Evolutionary conservation across 2,113 vertebrate genomes (phyloP).

Genomic region (Grus americana): DNA sequence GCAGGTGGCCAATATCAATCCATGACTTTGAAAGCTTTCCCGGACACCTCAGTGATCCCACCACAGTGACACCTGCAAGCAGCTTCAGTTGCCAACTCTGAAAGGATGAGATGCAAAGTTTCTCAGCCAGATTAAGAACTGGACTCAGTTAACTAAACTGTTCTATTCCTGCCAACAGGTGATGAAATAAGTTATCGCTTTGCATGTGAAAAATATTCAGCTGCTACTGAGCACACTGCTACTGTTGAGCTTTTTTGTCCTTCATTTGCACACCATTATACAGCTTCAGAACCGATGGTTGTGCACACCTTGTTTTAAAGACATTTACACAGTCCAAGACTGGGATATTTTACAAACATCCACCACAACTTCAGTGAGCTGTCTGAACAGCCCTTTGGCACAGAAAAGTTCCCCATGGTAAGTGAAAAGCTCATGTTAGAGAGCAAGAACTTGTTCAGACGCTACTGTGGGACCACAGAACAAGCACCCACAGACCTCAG

Average conservation of each 20-base stretch:
- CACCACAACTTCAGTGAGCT: not conserved
- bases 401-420: not conserved
- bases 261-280: not conserved
- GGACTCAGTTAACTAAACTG: not conserved
- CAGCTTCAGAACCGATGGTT: not conserved
- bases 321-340: not conserved
- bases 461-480: not conserved
- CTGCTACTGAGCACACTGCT: not conserved
- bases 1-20: not conserved
- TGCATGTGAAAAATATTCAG: not conserved
- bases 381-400: not conserved
- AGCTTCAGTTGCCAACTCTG: not conserved
- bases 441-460: not conserved
- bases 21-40: not conserved
- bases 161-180: not conserved
- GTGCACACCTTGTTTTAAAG: accelerated
- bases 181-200: not conserved
- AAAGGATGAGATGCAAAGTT: not conserved
- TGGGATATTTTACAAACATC: not conserved
- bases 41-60: not conserved
- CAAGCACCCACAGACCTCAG: not conserved
- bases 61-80: not conserved
- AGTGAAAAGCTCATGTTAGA: not conserved
- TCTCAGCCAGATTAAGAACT: not conserved
- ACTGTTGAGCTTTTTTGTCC: not conserved